Conservation (phyloP, 2,888 invertebrate species). For the Uloborus plumipes region DNA sequence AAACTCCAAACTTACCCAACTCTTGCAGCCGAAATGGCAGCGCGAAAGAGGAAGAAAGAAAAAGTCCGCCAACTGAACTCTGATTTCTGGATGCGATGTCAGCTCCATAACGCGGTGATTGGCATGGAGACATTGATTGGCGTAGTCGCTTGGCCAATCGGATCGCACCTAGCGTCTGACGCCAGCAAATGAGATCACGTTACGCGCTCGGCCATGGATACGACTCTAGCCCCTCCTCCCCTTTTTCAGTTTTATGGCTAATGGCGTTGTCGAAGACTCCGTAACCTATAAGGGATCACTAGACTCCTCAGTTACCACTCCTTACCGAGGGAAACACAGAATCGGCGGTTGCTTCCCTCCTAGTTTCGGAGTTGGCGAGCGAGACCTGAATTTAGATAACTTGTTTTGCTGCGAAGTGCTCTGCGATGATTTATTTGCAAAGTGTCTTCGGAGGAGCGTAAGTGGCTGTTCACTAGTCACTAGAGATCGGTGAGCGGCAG, state of each 20-base stretch:
- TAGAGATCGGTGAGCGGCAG: too few relatives aligned
- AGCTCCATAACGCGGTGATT: constrained; percentile 64
- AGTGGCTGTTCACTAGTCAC: too few relatives aligned
- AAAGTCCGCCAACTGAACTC: constrained; percentile 15
- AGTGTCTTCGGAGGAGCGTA: too few relatives aligned
- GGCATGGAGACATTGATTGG: constrained; percentile 65
- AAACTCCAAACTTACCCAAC: constrained; percentile 2
- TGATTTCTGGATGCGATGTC: constrained; percentile 29
- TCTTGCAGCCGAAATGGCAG: background rate
- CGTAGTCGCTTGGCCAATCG: constrained; percentile 56
- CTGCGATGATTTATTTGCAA: constrained; percentile 19
- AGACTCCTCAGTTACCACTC: constrained; percentile 55
- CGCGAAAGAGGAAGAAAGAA: constrained; percentile 14
- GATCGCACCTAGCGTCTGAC: constrained; percentile 46
- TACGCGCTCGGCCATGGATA: constrained; percentile 60
- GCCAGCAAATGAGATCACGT: constrained; percentile 65
- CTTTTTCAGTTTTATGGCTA: constrained; percentile 55
- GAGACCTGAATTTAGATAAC: constrained; percentile 52
- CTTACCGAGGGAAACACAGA: constrained; percentile 32
- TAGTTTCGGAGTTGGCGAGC: background rate
- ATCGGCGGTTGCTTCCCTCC: constrained; percentile 16
- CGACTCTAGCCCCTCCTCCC: constrained; percentile 45
- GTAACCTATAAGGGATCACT: constrained; percentile 69
- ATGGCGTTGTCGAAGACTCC: constrained; percentile 55
- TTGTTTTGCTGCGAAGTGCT: constrained; percentile 20